Evolutionary conservation across 2,888 invertebrate genomes (phyloP), one percentile per base, ranked within the genome.

Genomic region (Ctena decussata): DNA sequence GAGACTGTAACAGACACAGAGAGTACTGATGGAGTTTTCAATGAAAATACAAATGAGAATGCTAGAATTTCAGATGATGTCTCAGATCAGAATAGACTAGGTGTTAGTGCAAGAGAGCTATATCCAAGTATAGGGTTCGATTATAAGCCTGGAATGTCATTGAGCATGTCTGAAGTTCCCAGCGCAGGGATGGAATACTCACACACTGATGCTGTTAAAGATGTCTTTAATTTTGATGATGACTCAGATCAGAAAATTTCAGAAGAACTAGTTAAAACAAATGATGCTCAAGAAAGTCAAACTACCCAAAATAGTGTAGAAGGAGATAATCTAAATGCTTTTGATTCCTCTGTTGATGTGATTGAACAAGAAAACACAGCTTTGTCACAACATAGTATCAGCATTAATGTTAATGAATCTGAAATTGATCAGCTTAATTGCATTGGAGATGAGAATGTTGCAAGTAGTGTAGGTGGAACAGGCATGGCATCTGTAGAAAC

Each of bases 171-270:
- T 21, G 35, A 82, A 78, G 73, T 74, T n/a, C 78, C 82, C n/a
- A 78, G 77, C 46, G 70, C 77, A 53, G 82, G 82, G 0, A 74
- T 82, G 77, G 77, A 82, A 5, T 80, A 35, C 57, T 57, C 80
- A n/a, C 73, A 80, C 18, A 18, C 41, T 8, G 44, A 73, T 32
- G 69, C 73, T 65, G 65, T 65, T 5, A 27, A 44, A 37, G 77
- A 65, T 70, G 77, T 73, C 24, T 57, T 41, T 35, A 78, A 82
- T 60, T 32, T 15, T n/a, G 32, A 75, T 30, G 15, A 37, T 5
- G 75, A 75, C 30, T 24, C 21, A 8, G 74, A 74, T 1, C 2
- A 21, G 6, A 11, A 27, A 27, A 27, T 27, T 5, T 35, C 65
- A 65, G 15, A 46, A 46, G 18, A 21, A 21, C 46, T 21, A 21